These are phyloP conservation scores for Myrmecophaga tridactyla DNA, from an alignment of 2,113 vertebrate species.

Conservation along the genomic window DNA sequence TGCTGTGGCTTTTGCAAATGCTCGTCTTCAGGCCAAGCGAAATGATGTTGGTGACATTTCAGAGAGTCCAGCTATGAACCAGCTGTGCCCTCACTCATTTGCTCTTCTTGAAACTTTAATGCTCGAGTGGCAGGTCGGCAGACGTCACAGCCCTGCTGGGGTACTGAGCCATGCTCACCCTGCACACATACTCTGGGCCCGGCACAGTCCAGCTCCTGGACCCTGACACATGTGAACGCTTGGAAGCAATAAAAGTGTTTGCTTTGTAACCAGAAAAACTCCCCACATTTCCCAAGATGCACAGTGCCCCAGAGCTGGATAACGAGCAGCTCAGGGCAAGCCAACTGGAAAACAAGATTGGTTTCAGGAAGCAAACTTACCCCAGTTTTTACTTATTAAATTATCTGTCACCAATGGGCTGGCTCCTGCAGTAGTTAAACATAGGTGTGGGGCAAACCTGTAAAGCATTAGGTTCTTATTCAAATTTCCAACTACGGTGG, in stretches of 20 bases:
- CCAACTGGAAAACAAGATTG: not conserved
- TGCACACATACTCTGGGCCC: no score
- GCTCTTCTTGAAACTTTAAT: not conserved
- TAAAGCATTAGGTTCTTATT: not conserved
- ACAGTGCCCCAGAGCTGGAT: not conserved
- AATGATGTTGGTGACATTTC: not conserved
- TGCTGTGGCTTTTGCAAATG: not conserved
- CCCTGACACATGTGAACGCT: not conserved
- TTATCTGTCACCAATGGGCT: not conserved
- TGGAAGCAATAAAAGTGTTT: not conserved
- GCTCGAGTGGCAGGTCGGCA: no score
- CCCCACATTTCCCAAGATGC: not conserved
- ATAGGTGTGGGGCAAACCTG: not conserved
- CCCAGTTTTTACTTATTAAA: not conserved
- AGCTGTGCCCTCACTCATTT: not conserved
- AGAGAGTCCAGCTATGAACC: not conserved
- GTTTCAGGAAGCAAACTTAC: not conserved
- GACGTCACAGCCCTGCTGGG: not conserved
- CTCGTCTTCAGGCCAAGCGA: not conserved
- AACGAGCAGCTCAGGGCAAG: not conserved
- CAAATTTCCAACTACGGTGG: not conserved
- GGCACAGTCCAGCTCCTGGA: not conserved
- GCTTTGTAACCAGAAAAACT: not conserved
- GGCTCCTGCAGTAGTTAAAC: not conserved
- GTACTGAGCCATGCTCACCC: not conserved